Evolutionary conservation across 2,113 vertebrate species (phyloP).

Genomic region (Oenanthe melanoleuca): DNA sequence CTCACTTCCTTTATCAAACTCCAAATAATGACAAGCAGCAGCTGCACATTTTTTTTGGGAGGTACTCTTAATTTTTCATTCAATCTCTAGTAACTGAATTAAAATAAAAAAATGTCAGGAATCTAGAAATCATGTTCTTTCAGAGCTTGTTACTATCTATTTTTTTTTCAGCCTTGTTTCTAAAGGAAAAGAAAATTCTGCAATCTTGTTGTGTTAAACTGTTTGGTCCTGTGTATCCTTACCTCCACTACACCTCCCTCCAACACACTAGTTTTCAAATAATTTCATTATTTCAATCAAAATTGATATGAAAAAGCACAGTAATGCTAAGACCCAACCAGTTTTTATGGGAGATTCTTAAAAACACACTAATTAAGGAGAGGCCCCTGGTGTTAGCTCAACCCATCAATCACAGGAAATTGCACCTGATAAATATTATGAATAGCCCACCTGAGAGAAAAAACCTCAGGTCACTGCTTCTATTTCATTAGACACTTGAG

Average conservation of each 20-base stretch:
- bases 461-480: neutral
- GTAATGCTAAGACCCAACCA: neutral
- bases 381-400: neutral
- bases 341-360: neutral
- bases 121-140: neutral
- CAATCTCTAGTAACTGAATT: neutral
- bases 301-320: neutral
- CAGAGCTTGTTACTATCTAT: neutral
- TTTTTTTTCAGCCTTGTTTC: neutral
- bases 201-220: neutral
- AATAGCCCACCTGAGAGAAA: neutral
- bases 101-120: neutral
- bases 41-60: constrained; percentile 4
- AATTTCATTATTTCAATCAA: neutral
- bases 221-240: neutral
- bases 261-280: neutral
- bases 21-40: neutral
- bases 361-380: neutral
- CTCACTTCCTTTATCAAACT: neutral
- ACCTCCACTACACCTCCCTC: fast-evolving
- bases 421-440: neutral
- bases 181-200: neutral
- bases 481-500: neutral
- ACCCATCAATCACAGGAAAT: neutral
- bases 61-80: neutral